These are phyloP conservation scores for Tetranychus truncatus DNA, from an alignment of 2,888 invertebrate species.

Conservation along the genomic window DNA sequence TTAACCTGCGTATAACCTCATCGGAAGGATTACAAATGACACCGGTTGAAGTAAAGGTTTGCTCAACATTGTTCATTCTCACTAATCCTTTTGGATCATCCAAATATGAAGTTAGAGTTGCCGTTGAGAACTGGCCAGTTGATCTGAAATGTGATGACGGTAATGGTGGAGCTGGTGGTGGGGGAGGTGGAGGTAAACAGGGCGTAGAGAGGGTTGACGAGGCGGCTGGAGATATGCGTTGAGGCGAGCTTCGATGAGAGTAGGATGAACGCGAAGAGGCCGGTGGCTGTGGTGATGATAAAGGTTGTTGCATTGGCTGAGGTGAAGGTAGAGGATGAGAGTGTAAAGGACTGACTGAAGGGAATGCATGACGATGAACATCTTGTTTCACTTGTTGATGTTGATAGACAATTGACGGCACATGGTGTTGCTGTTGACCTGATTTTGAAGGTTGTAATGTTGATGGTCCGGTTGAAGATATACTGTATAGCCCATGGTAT, in stretches of 20 bases:
- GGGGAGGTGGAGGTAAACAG: neutral
- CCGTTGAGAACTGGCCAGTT: too few species aligned
- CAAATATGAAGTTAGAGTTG: neutral
- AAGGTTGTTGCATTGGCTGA: neutral
- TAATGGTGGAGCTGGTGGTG: neutral
- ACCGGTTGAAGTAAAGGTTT: neutral
- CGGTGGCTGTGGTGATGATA: neutral
- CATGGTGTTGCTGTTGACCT: neutral
- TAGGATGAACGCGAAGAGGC: neutral
- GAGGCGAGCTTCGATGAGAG: neutral
- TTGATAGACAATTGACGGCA: neutral
- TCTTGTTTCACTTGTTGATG: neutral
- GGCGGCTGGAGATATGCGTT: neutral
- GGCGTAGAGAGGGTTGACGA: neutral
- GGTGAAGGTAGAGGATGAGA: neutral
- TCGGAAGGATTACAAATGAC: neutral
- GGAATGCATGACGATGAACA: neutral
- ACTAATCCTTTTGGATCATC: neutral
- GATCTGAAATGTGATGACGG: neutral
- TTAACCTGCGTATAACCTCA: conserved; percentile 60
- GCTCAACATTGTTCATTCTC: neutral
- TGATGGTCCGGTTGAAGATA: neutral
- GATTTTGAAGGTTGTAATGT: neutral
- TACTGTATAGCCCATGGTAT: neutral
- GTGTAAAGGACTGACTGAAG: neutral